phyloP scores from a whole-genome alignment of 2,888 invertebrate genomes.

The Idaea aversata region DNA sequence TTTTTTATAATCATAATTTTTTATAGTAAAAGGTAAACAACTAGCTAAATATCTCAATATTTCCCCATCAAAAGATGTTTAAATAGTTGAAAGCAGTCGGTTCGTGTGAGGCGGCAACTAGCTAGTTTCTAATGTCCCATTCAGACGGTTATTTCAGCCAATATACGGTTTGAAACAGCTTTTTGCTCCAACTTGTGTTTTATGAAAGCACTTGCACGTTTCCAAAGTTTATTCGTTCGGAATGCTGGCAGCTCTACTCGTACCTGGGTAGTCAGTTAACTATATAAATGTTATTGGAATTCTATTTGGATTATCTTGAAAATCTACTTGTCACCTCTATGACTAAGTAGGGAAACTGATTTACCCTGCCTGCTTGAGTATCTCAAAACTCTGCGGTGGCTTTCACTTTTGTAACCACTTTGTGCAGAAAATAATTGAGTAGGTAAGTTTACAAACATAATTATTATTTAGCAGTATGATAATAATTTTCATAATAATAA shows the following conservation, averaged over 20 bases:
- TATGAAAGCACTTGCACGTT: slow-evolving; percentile 16
- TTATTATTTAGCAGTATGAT: no score
- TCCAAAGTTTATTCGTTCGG: neutral
- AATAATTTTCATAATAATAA: no score
- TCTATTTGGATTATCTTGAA: no score
- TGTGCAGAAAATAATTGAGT: no score
- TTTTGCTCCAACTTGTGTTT: slow-evolving; percentile 10
- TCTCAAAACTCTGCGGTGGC: no score
- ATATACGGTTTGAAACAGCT: slow-evolving; percentile 13
- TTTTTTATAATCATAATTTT: no score
- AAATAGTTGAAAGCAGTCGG: slow-evolving; percentile 1
- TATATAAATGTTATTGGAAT: neutral
- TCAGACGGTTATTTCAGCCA: slow-evolving; percentile 10
- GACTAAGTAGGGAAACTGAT: no score
- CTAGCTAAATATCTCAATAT: neutral
- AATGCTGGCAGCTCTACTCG: neutral
- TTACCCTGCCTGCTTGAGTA: no score
- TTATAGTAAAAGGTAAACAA: neutral
- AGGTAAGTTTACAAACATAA: no score
- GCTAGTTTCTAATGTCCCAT: slow-evolving; percentile 6
- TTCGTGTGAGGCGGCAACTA: slow-evolving; percentile 2
- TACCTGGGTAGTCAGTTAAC: neutral
- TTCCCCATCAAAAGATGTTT: slow-evolving; percentile 1
- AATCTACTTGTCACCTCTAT: no score
- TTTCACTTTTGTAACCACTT: no score